Percentiles rank a stretch among this genome's conserved stretches.
Conservation (phyloP, 2,797 vertebrate genomes). For the Syngnathus acus region DNA sequence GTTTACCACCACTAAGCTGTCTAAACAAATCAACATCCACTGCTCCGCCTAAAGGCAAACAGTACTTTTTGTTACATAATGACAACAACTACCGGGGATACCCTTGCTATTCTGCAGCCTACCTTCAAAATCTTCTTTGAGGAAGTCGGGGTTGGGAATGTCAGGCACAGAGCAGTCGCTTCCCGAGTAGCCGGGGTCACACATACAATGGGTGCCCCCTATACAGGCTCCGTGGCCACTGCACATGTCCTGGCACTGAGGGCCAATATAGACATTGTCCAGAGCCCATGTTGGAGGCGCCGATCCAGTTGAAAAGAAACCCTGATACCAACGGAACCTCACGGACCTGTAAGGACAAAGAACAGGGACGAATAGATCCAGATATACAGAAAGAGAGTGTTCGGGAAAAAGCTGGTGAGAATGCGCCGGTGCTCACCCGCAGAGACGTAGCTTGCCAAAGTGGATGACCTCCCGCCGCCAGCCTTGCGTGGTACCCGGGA, state of each 20-base stretch:
- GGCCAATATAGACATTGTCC: conserved; percentile 91
- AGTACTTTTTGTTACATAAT: background rate
- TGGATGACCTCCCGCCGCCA: conserved; percentile 93
- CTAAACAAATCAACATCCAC: conserved; percentile 84
- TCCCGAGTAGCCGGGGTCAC: conserved; percentile 86
- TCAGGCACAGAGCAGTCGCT: conserved; percentile 84
- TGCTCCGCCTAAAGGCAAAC: conserved; percentile 67
- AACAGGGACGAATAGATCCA: background rate
- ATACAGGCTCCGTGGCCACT: conserved; percentile 87
- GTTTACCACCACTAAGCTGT: conserved; percentile 89
- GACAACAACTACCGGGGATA: background rate
- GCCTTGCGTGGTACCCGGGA: conserved; percentile 85
- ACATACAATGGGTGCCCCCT: conserved; percentile 84
- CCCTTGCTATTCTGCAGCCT: conserved; percentile 63
- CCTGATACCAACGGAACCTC: conserved; percentile 97
- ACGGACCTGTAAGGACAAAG: conserved; percentile 71
- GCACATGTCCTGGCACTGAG: conserved; percentile 97
- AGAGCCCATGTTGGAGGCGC: conserved; percentile 92
- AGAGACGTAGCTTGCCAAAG: conserved; percentile 89
- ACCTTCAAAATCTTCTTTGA: conserved; percentile 99
- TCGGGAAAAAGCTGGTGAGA: background rate
- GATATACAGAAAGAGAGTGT: background rate
- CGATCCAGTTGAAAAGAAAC: conserved; percentile 82
- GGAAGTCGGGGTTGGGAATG: conserved; percentile 88
- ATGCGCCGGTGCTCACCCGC: conserved; percentile 76